Percentiles rank a stretch among this genome's conserved stretches.
Evolutionary conservation across 2,888 invertebrate species (phyloP).

Genomic region (Andrena trimmerana): DNA sequence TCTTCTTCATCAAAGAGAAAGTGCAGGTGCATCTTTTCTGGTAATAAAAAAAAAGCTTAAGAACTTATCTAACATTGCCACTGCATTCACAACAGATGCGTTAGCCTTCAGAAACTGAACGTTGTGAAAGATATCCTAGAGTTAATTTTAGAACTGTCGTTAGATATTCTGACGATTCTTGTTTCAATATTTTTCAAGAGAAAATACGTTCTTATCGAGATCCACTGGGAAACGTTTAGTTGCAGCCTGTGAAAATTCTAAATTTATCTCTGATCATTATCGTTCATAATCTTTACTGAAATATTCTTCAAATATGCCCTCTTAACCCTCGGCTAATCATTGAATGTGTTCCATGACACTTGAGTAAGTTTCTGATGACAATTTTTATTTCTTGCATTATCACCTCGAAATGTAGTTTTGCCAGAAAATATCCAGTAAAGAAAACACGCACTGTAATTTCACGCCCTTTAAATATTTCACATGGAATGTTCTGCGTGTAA

Average conservation of each 20-base stretch:
- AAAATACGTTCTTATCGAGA: not conserved
- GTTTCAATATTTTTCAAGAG: not conserved
- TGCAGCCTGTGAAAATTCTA: conserved; percentile 5
- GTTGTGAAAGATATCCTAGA: not conserved
- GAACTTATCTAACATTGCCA: too few species aligned
- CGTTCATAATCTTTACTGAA: not conserved
- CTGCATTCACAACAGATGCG: too few species aligned
- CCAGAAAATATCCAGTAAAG: not conserved
- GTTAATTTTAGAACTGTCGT: not conserved
- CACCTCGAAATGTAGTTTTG: not conserved
- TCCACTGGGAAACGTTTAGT: not conserved
- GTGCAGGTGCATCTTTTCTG: too few species aligned
- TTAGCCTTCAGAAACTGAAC: too few species aligned
- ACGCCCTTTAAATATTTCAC: too few species aligned
- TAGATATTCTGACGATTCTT: not conserved
- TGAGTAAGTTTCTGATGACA: conserved; percentile 2
- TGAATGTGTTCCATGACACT: conserved; percentile 1
- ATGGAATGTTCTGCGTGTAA: not conserved
- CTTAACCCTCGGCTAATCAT: conserved; percentile 14
- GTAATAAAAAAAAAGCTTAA: too few species aligned
- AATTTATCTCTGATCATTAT: conserved; percentile 1
- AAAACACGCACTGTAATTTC: too few species aligned
- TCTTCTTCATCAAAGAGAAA: too few species aligned
- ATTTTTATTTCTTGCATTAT: conserved; percentile 10
- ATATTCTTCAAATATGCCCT: conserved; percentile 20